Conservation (phyloP, 2,888 invertebrate genomes). For the Sarcophaga variegata region DNA sequence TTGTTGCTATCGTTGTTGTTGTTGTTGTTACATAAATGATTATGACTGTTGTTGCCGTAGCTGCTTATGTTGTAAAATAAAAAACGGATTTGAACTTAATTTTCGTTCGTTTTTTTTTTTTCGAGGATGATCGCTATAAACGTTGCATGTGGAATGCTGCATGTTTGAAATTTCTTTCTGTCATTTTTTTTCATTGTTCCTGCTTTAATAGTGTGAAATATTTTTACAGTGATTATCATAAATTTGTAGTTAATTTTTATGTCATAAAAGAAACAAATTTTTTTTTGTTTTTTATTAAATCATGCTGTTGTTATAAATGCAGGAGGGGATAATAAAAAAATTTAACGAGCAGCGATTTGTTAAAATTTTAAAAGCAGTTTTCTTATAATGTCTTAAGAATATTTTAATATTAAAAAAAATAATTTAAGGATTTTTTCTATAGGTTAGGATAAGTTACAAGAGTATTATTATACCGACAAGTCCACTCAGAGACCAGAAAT, state of each 20-base stretch:
- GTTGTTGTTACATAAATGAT: slow-evolving; percentile 42
- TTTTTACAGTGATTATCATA: slow-evolving; percentile 36
- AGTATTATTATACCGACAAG: no score
- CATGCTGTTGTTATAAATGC: no score
- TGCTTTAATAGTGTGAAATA: slow-evolving; percentile 26
- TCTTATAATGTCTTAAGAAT: no score
- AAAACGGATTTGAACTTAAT: no score
- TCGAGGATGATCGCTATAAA: background rate
- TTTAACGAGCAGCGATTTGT: no score
- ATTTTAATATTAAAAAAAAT: no score
- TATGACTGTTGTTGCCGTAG: slow-evolving; percentile 21
- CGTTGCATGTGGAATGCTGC: slow-evolving; percentile 18
- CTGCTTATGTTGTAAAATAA: slow-evolving; percentile 6
- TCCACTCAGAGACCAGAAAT: no score
- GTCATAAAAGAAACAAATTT: background rate
- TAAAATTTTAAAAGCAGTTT: no score
- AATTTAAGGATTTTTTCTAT: no score
- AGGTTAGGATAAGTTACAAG: no score
- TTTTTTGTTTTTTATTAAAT: background rate
- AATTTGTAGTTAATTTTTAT: slow-evolving; percentile 31
- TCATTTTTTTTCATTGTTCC: background rate
- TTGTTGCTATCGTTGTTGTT: background rate
- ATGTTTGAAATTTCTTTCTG: background rate
- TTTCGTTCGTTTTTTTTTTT: background rate
- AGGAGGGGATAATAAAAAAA: no score